These are phyloP conservation scores for Coreoperca whiteheadi DNA, from an alignment of 2,113 vertebrate species.

Conservation along the genomic window DNA sequence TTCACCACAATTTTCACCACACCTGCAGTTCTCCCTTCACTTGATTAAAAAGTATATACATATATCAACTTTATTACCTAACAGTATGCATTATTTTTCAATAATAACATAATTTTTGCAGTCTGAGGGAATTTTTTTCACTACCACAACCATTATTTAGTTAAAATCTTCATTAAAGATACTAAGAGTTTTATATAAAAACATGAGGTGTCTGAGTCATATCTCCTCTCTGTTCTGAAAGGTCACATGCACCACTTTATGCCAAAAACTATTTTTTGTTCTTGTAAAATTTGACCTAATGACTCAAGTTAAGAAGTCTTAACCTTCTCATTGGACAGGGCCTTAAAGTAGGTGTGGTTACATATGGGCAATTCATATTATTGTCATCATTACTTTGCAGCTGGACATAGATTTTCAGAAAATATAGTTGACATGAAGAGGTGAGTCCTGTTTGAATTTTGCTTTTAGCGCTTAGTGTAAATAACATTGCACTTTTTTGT, in stretches of 20 bases:
- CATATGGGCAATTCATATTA: constrained; percentile 1
- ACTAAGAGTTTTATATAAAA: not conserved
- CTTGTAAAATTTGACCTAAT: constrained; percentile 71
- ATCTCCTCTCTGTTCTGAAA: constrained; percentile 23
- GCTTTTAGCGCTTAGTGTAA: not conserved
- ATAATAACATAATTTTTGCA: not conserved
- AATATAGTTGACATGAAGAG: constrained; percentile 22
- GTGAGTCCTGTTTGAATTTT: constrained; percentile 41
- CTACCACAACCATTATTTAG: not conserved
- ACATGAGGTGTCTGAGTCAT: constrained; percentile 12
- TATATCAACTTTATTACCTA: not conserved
- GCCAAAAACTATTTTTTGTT: constrained; percentile 62
- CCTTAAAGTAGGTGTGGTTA: constrained; percentile 47
- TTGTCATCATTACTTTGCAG: constrained; percentile 45
- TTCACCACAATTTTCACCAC: too few relatives aligned
- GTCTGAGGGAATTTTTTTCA: not conserved
- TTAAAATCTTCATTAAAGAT: not conserved
- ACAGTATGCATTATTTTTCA: too few relatives aligned
- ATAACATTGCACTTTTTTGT: not conserved
- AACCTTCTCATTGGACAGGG: constrained; percentile 46
- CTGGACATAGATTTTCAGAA: constrained; percentile 20
- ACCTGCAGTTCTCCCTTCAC: too few relatives aligned
- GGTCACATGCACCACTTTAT: constrained; percentile 33
- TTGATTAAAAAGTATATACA: not conserved
- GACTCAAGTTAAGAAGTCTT: constrained; percentile 29